Conservation (phyloP, 2,113 vertebrate genomes). For the Mixornis gularis region DNA sequence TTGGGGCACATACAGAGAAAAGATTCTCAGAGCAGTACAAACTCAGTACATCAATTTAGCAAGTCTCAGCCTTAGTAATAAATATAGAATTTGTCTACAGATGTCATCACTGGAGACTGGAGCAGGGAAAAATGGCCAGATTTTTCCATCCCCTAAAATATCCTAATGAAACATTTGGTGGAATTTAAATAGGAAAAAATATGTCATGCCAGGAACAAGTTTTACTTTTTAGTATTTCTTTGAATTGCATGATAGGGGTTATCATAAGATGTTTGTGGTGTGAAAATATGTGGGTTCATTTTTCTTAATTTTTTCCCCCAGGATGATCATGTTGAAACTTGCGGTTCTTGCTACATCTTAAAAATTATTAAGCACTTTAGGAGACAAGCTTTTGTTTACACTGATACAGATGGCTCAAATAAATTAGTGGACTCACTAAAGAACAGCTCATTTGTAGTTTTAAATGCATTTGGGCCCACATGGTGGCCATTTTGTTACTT, state of each 20-base stretch:
- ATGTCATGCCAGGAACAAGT: constrained; percentile 53
- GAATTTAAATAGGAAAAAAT: constrained; percentile 67
- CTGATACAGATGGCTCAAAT: constrained; percentile 74
- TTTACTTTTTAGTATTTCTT: constrained; percentile 58
- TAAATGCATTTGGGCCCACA: constrained; percentile 66
- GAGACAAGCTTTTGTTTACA: constrained; percentile 63
- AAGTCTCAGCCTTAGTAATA: background rate
- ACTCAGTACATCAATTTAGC: background rate
- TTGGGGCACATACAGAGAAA: background rate
- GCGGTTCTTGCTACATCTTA: constrained; percentile 7
- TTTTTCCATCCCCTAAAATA: constrained; percentile 50
- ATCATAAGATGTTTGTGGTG: constrained; percentile 43
- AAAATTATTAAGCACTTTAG: constrained; percentile 58
- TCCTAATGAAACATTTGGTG: constrained; percentile 69
- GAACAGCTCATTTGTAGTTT: constrained; percentile 68
- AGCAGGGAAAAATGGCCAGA: background rate
- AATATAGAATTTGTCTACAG: background rate
- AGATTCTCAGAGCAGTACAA: background rate
- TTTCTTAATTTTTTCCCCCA: background rate
- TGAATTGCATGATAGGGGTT: constrained; percentile 38
- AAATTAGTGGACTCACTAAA: constrained; percentile 70
- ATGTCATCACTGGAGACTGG: background rate
- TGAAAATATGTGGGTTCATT: constrained; percentile 46
- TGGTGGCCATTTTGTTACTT: constrained; percentile 57
- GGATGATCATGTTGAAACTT: constrained; percentile 45